Conservation (phyloP, 2,797 vertebrate genomes). For the Hemibagrus guttatus region DNA sequence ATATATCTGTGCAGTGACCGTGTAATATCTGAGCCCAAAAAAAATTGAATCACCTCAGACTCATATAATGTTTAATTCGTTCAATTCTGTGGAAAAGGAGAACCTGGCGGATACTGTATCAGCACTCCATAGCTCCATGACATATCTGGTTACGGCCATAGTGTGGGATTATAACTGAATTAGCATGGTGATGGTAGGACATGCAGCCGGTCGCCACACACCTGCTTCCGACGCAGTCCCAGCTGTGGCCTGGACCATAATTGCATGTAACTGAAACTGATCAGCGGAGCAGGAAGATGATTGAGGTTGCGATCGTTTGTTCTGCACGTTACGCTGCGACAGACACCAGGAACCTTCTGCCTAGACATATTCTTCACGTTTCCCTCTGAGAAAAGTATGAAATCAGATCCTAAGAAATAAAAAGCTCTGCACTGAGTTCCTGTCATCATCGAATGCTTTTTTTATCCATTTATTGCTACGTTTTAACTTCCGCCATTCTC, state of each 20-base stretch:
- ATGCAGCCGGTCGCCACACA: neutral
- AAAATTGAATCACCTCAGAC: neutral
- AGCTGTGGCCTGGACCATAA: constrained; percentile 21
- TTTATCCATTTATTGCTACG: no score
- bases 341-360: neutral
- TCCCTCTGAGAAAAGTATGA: neutral
- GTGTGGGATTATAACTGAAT: constrained; percentile 13
- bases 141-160: neutral
- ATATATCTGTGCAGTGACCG: neutral
- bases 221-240: constrained; percentile 14
- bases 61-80: neutral
- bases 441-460: no score
- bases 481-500: no score
- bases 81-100: neutral
- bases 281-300: constrained; percentile 26
- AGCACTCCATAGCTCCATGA: neutral
- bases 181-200: constrained; percentile 35
- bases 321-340: neutral
- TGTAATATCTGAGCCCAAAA: neutral
- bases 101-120: neutral
- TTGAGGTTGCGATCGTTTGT: constrained; percentile 15
- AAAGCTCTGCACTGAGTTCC: no score
- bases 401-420: neutral
- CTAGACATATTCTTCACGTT: neutral
- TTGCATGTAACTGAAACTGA: constrained; percentile 35